Percentiles rank a stretch among this genome's conserved stretches.
Conservation (phyloP, 1,140 invertebrate species). For the Zophobas morio region DNA sequence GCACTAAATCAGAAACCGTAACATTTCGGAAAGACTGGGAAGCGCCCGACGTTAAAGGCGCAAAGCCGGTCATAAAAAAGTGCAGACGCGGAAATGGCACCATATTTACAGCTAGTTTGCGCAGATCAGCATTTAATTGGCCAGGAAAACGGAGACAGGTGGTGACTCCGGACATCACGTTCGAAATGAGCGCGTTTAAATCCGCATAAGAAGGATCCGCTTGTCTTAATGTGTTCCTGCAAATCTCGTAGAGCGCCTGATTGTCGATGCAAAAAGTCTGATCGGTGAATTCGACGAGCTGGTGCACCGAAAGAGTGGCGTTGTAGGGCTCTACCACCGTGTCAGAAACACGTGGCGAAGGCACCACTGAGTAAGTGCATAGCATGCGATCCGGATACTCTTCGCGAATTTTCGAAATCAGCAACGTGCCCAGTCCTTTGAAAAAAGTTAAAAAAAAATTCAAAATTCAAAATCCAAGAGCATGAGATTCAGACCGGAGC, state of each 20-base stretch:
- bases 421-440: slow-evolving; percentile 79
- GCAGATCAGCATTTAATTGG: slow-evolving; percentile 78
- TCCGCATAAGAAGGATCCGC: slow-evolving; percentile 72
- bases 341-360: slow-evolving; percentile 85
- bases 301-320: too few species aligned
- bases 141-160: slow-evolving; percentile 80
- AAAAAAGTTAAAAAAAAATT: too few species aligned
- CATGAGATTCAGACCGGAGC: too few species aligned
- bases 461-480: too few species aligned
- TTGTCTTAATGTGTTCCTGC: slow-evolving; percentile 79
- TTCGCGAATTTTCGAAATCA: slow-evolving; percentile 78
- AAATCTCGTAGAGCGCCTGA: slow-evolving; percentile 83
- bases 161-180: slow-evolving; percentile 86
- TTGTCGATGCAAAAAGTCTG: slow-evolving; percentile 84
- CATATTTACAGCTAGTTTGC: slow-evolving; percentile 81
- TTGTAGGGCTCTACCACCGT: slow-evolving; percentile 86
- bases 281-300: slow-evolving; percentile 84
- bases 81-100: too few species aligned
- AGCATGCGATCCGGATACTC: slow-evolving; percentile 85
- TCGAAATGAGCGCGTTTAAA: too few species aligned
- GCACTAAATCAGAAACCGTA: slow-evolving; percentile 76
- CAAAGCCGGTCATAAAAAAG: slow-evolving; percentile 81
- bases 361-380: slow-evolving; percentile 88
- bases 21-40: slow-evolving; percentile 70
- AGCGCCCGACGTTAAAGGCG: slow-evolving; percentile 74